A percentile compares a stretch with the other conserved stretches of the same genome.
phyloP scores from a whole-genome alignment of 2,113 vertebrate genomes.

The Ptilorrhoa leucosticta region DNA sequence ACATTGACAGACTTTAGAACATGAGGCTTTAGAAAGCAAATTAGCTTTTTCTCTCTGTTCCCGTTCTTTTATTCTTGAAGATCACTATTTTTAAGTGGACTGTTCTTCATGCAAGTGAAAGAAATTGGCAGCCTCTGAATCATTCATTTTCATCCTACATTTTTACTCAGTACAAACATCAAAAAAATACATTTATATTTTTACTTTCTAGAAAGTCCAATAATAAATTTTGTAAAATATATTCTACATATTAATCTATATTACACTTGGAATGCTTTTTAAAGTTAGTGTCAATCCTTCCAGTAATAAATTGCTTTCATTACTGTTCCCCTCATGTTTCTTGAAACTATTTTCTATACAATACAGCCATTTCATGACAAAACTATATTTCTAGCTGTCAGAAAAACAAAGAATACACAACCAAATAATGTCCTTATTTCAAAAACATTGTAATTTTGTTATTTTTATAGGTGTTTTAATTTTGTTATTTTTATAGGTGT shows the following conservation, averaged over 20 bases:
- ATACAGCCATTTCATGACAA: background rate
- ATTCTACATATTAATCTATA: background rate
- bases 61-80: background rate
- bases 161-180: background rate
- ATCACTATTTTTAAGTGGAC: background rate
- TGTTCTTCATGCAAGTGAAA: background rate
- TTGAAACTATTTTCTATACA: background rate
- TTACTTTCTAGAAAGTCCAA: background rate
- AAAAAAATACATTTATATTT: background rate
- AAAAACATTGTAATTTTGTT: background rate
- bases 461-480: background rate
- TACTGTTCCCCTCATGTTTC: background rate
- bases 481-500: rapidly evolving
- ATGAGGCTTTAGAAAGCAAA: background rate
- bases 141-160: background rate
- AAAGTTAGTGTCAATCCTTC: background rate
- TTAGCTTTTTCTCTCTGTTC: background rate
- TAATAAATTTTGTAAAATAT: background rate
- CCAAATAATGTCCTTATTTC: background rate
- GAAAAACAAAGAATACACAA: background rate
- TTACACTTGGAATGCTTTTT: background rate
- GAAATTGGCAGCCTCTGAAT: background rate
- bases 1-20: background rate
- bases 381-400: background rate
- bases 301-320: background rate